Evolutionary conservation across 1,140 invertebrate genomes (phyloP).

Genomic region (Cotesia glomerata): DNA sequence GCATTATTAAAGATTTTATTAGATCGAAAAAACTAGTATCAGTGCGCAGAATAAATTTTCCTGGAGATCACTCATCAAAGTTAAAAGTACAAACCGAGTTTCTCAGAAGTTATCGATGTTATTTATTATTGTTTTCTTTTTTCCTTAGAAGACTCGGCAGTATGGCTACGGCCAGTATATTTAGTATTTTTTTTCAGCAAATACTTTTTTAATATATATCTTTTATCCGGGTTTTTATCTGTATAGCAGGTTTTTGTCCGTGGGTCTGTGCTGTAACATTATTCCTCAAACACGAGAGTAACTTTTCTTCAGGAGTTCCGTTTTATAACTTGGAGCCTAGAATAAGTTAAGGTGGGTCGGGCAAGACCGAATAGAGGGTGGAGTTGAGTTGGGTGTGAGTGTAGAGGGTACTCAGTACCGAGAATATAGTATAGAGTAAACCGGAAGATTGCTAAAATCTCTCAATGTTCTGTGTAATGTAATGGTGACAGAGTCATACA

Average conservation of each 20-base stretch:
- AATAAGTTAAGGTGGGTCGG: too few species aligned
- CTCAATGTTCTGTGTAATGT: neutral
- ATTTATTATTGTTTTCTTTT: too few species aligned
- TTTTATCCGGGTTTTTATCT: neutral
- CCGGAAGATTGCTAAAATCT: slow-evolving; percentile 11
- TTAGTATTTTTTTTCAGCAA: neutral
- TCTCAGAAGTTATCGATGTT: too few species aligned
- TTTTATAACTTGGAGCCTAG: slow-evolving; percentile 3
- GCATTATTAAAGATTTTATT: too few species aligned
- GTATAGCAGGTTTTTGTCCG: neutral
- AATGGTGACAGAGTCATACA: too few species aligned
- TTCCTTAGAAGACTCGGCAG: too few species aligned
- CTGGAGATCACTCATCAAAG: too few species aligned
- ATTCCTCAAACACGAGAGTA: neutral
- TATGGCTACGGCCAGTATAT: neutral
- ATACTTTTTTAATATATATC: slow-evolving; percentile 17
- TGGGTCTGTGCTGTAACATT: neutral
- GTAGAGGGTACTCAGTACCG: neutral
- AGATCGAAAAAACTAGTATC: too few species aligned
- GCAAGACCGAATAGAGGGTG: neutral
- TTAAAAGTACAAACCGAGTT: too few species aligned
- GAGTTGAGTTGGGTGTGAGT: neutral
- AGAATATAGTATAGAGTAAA: neutral
- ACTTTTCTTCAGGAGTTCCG: neutral
- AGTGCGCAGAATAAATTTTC: too few species aligned